phyloP scores from a whole-genome alignment of 2,113 vertebrate species.

The Nannobrachium achirus region DNA sequence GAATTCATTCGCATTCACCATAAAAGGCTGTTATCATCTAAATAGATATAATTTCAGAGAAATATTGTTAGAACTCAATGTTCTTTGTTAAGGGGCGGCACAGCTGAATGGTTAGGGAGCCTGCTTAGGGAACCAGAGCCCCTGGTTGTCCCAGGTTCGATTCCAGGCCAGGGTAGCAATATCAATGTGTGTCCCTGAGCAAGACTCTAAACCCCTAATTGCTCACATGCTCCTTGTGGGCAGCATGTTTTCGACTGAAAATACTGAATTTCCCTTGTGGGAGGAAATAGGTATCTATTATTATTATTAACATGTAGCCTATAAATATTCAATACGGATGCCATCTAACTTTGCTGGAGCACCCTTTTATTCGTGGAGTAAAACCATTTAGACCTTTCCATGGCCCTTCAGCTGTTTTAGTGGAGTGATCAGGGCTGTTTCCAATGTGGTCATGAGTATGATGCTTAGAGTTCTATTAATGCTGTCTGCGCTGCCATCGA shows the following conservation, averaged over 20 bases:
- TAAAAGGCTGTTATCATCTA: not conserved
- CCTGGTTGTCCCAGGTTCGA: no score
- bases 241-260: no score
- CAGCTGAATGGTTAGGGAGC: no score
- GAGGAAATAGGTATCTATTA: no score
- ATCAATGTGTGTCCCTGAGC: no score
- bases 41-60: conserved; percentile 13
- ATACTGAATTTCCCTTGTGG: no score
- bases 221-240: no score
- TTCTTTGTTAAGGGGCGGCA: no score
- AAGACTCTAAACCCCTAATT: no score
- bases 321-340: not conserved
- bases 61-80: not conserved
- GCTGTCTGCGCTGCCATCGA: conserved; percentile 45
- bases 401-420: conserved; percentile 23
- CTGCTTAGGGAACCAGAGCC: no score
- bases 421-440: conserved; percentile 41
- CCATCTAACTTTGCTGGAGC: conserved; percentile 8
- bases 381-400: conserved; percentile 28
- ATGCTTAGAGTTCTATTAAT: conserved; percentile 51
- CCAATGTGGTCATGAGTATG: conserved; percentile 49
- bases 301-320: no score
- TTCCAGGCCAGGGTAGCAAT: no score
- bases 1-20: not conserved
- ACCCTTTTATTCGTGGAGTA: not conserved